Base-by-base conservation (phyloP, 2,888 invertebrate species). In the Timandra comae region DNA sequence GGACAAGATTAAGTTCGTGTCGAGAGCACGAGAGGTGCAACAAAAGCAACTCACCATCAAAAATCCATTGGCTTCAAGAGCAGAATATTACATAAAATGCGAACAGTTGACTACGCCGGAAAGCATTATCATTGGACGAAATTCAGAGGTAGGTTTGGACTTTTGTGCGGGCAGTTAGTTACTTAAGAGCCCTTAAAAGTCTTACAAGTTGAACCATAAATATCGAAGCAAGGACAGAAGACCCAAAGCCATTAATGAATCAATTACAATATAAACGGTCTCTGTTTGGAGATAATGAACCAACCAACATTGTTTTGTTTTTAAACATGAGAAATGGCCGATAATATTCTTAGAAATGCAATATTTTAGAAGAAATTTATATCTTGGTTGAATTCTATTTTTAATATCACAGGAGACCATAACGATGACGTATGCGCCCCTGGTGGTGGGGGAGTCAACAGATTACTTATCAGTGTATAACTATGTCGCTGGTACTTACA, bases 61-160 rank as follows among this genome's bases (percentile, higher is more conserved):
- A 29, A 85, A 85, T 38, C 74, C 80, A 1, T 63, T 84, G 10
- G 49, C 58, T 0, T 36, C 41, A 0, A 68, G 74, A 7, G 67
- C 68, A 0, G 52, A 58, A 1, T 84, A 66, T 45, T 30, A 29
- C 6, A 48, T 82, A 6, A 38, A 32, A 11, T 73, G 76, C 39
- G 59, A 69, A 0, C 60, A 55, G 12, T 56, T 84, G 0, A 41
- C 54, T 2, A 71, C 70, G 35, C 64, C 72, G 1, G 63, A 76
- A 4, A 21, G 44, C 1, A 41, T 82, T 1, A 48, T 27, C 7
- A 66, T 85, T 20, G 51, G 50, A 22, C 63, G 69, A 30, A 71
- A 76, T 40, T 81, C 84, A 1, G 70, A 75, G 71, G 84, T 81
- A 48, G 45, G 12, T n/a, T n/a, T n/a, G n/a, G n/a, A n/a, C n/a